These are phyloP conservation scores for Patella vulgata DNA, from an alignment of 1,140 invertebrate genomes.

Conservation along the genomic window DNA sequence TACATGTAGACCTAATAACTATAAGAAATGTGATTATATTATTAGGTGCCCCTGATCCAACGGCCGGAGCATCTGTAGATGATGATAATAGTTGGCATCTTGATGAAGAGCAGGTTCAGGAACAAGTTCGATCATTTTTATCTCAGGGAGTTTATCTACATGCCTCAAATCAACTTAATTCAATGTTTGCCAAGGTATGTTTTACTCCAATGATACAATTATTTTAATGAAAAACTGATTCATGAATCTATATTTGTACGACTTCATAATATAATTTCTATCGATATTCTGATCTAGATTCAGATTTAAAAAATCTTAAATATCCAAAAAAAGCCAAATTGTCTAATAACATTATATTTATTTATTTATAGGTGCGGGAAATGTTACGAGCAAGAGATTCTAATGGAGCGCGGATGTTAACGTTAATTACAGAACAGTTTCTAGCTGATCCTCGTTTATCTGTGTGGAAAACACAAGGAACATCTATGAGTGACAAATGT, in stretches of 20 bases:
- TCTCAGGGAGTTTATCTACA: conserved; percentile 84
- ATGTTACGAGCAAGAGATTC: conserved; percentile 86
- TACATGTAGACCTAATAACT: too few species aligned
- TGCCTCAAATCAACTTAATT: conserved; percentile 82
- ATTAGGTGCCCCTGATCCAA: conserved; percentile 65
- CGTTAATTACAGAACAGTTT: conserved; percentile 90
- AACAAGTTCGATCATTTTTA: conserved; percentile 84
- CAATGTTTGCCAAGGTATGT: conserved; percentile 83
- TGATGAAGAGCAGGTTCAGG: conserved; percentile 86
- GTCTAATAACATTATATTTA: conserved; percentile 20
- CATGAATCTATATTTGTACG: not conserved
- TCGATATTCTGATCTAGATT: not conserved
- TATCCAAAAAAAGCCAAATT: too few species aligned
- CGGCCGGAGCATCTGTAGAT: conserved; percentile 69
- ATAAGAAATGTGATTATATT: conserved; percentile 2
- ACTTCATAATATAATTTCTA: not conserved
- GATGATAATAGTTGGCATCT: conserved; percentile 88
- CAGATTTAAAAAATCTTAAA: too few species aligned
- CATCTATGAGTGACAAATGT: conserved; percentile 87
- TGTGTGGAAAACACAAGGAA: conserved; percentile 82
- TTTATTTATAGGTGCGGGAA: conserved; percentile 76
- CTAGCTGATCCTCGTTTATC: conserved; percentile 82
- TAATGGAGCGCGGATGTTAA: conserved; percentile 85
- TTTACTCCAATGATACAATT: not conserved
- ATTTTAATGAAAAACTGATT: not conserved